Evolutionary conservation across 2,797 vertebrate genomes (phyloP), one percentile per base, ranked within the genome.

Genomic region (Danio tinwini): DNA sequence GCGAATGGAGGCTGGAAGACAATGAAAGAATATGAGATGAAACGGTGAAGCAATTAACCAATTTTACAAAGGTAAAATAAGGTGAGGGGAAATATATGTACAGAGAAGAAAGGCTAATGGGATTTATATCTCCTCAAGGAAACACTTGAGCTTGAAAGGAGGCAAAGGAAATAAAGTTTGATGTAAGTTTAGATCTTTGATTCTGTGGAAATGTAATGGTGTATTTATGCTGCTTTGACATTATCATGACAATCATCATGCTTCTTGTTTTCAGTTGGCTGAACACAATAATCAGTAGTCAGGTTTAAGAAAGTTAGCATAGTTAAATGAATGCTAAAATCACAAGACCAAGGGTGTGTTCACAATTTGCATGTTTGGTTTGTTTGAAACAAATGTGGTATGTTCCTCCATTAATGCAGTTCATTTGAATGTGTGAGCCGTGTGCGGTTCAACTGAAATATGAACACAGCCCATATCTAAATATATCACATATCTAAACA

Each of bases 51-150:
- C 39, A 68, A 68, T 59, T 50, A 74, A 75, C 52, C 37, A 50
- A 52, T 47, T 39, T 53, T 6, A 19, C n/a, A 0, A 44, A 69
- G 42, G 42, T 49, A 58, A 80, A 72, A 52, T 49, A 11, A 39
- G 49, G 56, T 84, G 87, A 87, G 79, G 85, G 84, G 80, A 86
- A 17, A 84, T 78, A 78, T 62, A 50, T 74, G 55, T 58, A 55
- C 39, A n/a, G 47, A 40, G 55, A 64, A 29, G 45, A 40, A 55
- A 59, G 61, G 61, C 17, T 71, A 71, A 71, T 49, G 42, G 42
- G n/a, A 71, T 39, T 50, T 55, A 3, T 13, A 56, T 58, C 16
- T 71, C 68, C 68, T 55, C 4, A 67, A 65, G 53, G 45, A 52
- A 63, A 63, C 40, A 59, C n/a, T 58, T 62, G 44, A 78, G 49